These are phyloP conservation scores for Pycnomerus fuliginosus DNA, from an alignment of 2,888 invertebrate species.

Conservation along the genomic window DNA sequence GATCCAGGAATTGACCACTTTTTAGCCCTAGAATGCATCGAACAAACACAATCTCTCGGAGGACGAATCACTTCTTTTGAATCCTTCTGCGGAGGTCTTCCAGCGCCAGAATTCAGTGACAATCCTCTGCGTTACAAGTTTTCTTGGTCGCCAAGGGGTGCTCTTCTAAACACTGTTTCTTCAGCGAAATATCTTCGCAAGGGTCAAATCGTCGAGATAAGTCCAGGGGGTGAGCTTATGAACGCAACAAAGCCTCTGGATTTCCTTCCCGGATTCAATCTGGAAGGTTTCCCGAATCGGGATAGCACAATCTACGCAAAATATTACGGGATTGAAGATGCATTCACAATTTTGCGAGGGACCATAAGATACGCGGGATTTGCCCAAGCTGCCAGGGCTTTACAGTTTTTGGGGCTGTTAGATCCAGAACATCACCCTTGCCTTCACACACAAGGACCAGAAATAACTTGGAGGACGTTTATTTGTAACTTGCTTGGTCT, in stretches of 20 bases:
- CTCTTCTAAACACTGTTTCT: slow-evolving; percentile 84
- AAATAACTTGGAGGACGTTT: slow-evolving; percentile 89
- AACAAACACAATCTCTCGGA: slow-evolving; percentile 84
- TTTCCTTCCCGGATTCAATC: slow-evolving; percentile 93
- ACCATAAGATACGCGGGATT: slow-evolving; percentile 91
- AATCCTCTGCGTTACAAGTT: slow-evolving; percentile 90
- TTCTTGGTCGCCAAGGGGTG: slow-evolving; percentile 96
- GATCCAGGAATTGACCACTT: slow-evolving; percentile 90
- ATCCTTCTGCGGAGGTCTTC: slow-evolving; percentile 96
- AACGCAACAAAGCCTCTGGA: slow-evolving; percentile 75
- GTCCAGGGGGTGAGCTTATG: slow-evolving; percentile 87
- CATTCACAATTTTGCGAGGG: slow-evolving; percentile 87
- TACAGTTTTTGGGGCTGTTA: slow-evolving; percentile 86
- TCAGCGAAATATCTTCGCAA: slow-evolving; percentile 62
- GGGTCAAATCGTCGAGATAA: slow-evolving; percentile 74
- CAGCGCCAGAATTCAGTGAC: slow-evolving; percentile 94
- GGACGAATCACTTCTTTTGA: slow-evolving; percentile 93
- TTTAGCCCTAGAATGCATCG: slow-evolving; percentile 94
- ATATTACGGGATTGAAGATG: slow-evolving; percentile 84
- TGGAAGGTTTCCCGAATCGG: slow-evolving; percentile 96
- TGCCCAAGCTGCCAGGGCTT: slow-evolving; percentile 80
- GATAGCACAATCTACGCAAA: slow-evolving; percentile 89
- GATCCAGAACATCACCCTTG: slow-evolving; percentile 83
- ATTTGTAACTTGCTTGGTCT: slow-evolving; percentile 84
- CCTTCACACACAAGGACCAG: slow-evolving; percentile 94